Base-by-base conservation (phyloP, 1,140 invertebrate species). In the Halyomorpha halys region DNA sequence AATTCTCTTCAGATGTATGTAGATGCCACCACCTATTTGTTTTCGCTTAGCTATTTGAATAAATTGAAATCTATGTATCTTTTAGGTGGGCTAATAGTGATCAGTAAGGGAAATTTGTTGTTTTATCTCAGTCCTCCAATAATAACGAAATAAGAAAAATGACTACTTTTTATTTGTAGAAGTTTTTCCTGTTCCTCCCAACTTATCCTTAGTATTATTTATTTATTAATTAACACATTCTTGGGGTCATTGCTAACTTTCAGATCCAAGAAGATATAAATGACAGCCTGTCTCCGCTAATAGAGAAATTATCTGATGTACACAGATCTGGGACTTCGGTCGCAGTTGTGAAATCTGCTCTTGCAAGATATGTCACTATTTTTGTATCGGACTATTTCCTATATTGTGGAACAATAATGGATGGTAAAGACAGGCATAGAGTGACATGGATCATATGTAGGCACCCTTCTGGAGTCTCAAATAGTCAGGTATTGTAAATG, bases 371-470 rank as follows among this genome's bases (percentile, higher is more conserved):
- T 56, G 9, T 56, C 23, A 16, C 9, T 56, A 19, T 23, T 5
- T 56, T 56, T 25, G 27, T 23, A 4, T 21, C 53, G 3, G 53
- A 56, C 15, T 56, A 56, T 56, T 23, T 56, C 14, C 18, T 56
- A 3, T 56, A 56, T 56, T 9, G 18, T 56, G 53, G 53, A 27
- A 56, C 14, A 15, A 56, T 56, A 21, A 21, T 25, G 9, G 21
- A 8, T 56, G 18, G 23, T 5, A 56, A 56, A 5, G 53, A 23
- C 1, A 23, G 53, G 2, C 53, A 56, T 4, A 56, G 23, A 56
- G 53, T 56, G 15, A 21, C 23, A 16, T 56, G 53, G 53, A 16
- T 56, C 6, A 56, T 56, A 56, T 56, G 19, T 23, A 56, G 53
- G 14, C 53, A 23, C 15, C 3, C 53, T 23, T 21, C 53, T 23